Evolutionary conservation across 2,888 invertebrate species (phyloP), one percentile per base, ranked within the genome.

Genomic region (Mythimna vitellina): DNA sequence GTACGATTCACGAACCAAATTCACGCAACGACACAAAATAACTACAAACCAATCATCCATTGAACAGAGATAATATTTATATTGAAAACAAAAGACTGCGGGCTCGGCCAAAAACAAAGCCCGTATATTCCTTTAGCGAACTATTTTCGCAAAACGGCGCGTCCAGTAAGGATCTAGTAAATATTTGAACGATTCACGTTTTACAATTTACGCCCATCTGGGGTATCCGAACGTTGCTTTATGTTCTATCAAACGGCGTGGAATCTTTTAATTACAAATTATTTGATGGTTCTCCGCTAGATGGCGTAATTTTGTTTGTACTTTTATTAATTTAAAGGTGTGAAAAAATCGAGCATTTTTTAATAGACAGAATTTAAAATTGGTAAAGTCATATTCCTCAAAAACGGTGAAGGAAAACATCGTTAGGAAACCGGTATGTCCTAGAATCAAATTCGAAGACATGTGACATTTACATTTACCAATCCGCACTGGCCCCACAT

Each of bases 131-230:
- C 61, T 74, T 38, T 61, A 66, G 82, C 66, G 72, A 82, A 77
- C 81, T 80, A 81, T 82, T 83, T 83, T 85, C 85, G 80, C 79
- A 78, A 80, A 76, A 77, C 87, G 82, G 85, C 86, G 85, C 86
- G 91, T 91, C 90, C 90, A 73, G 88, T 84, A 87, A 92, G 92
- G 87, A 89, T 88, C 89, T 83, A 79, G 92, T 93, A 93, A 93
- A 93, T 93, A 93, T 93, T 94, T 93, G 90, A 93, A 89, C 87
- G 89, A 91, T 92, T 86, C 91, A 89, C 93, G 92, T 92, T 93
- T 92, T 90, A 92, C 93, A 93, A 92, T 93, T 93, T 91, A 92
- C 92, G 89, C 89, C 89, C 89, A 90, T 91, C 91, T 86, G 70
- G 84, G 84, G 86, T 87, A 87, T 86, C 82, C 78, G 75, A 82